Evolutionary conservation across 1,140 invertebrate genomes (phyloP), one percentile per base, ranked within the genome.

Genomic region (Drosophila paulistorum): DNA sequence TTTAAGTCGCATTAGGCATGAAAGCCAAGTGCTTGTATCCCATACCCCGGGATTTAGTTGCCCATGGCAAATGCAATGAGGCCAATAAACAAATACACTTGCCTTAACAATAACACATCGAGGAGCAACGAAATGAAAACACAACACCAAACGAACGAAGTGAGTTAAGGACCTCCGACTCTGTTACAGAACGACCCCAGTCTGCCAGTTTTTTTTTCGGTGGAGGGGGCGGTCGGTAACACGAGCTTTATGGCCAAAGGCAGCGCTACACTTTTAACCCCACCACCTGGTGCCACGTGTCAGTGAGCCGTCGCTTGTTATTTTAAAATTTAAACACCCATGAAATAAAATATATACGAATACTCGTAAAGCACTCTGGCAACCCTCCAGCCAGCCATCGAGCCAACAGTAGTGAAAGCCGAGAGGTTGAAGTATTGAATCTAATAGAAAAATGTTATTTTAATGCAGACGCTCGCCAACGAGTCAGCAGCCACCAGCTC

Each of bases 251-350:
- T 58, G 60, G 64, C 69, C 79, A 87, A 65, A 79, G 74, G 64
- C 69, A 76, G 63, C 74, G 63, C 77, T 81, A 79, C 77, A 68
- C 61, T 68, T 63, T 74, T 66, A 77, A 51, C 68, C 81, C 75
- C 78, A 79, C 66, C 69, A 80, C 82, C 65, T 23, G 51, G 74
- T 35, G 83, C 83, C 83, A 86, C 83, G 83, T 86, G 83, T 79
- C 83, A 71, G 76, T 77, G 72, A 82, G 76, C 60, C 78, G 79
- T 86, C 82, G 82, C 71, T 86, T 86, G 83, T 87, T 87, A 87
- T 87, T 87, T 87, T 87, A 87, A 87, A 87, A 87, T 87, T 87
- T 87, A 87, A 87, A 87, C 83, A 87, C 79, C 83, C 83, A 87
- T 87, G 83, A 87, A 87, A 87, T 87, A 87, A 87, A 87, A 87